These are phyloP conservation scores for Oscheius onirici DNA, from an alignment of 2,888 invertebrate species.

Conservation along the genomic window DNA sequence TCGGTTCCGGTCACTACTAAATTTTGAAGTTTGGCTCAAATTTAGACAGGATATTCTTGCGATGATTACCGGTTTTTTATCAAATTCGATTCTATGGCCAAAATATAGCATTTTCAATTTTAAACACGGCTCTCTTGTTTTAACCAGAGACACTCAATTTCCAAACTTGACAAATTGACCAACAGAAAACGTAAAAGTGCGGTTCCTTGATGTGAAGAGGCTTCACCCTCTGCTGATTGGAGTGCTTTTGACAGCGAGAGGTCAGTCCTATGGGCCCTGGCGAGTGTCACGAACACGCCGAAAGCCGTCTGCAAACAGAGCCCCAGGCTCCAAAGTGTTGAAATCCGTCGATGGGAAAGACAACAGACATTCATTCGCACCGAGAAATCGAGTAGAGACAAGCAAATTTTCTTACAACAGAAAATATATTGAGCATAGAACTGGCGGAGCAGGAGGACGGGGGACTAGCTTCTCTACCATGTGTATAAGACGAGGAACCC, in stretches of 20 bases:
- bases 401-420: slow-evolving; percentile 14
- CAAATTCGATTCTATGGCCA: no score
- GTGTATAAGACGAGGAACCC: slow-evolving; percentile 11
- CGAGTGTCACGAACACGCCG: slow-evolving; percentile 27
- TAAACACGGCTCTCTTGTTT: no score
- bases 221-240: not conserved
- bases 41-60: no score
- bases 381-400: not conserved
- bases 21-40: no score
- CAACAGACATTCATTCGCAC: slow-evolving; percentile 15
- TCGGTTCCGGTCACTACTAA: no score
- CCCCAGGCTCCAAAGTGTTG: slow-evolving; percentile 22
- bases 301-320: slow-evolving; percentile 24
- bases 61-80: no score
- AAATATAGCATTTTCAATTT: no score
- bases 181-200: no score
- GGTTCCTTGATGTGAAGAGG: no score
- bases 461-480: slow-evolving; percentile 15
- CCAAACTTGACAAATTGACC: no score
- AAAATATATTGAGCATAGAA: not conserved
- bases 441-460: slow-evolving; percentile 1
- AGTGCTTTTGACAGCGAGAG: slow-evolving; percentile 23
- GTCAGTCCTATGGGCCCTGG: not conserved
- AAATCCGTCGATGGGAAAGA: slow-evolving; percentile 26
- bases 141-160: no score